Conservation (phyloP, 2,888 invertebrate genomes). For the Eristalis arbustorum region DNA sequence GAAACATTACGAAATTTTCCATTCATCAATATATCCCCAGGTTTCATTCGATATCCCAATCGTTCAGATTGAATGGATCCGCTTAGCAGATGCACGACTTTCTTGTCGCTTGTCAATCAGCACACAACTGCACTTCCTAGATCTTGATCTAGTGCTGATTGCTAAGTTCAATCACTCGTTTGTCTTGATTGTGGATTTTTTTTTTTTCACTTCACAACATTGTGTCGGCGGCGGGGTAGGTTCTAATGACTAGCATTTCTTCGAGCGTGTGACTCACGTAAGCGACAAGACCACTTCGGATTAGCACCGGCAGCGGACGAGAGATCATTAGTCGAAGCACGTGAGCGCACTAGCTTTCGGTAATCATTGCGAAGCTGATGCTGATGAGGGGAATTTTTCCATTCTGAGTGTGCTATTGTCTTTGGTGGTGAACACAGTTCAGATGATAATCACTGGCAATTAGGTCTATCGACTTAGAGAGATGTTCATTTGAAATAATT, state of each 20-base stretch:
- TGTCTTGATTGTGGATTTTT: neutral
- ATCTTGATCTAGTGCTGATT: neutral
- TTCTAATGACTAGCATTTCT: neutral
- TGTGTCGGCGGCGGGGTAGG: neutral
- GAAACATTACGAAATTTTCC: neutral
- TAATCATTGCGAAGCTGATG: neutral
- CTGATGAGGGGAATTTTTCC: neutral
- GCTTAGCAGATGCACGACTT: neutral
- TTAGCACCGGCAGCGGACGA: neutral
- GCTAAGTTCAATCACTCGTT: neutral
- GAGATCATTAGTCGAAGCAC: neutral
- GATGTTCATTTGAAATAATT: neutral
- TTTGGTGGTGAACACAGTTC: neutral
- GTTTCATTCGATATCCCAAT: neutral
- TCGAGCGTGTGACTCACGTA: neutral
- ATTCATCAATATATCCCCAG: neutral
- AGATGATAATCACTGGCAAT: neutral
- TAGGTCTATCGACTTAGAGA: neutral
- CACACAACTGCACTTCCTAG: neutral
- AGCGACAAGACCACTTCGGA: neutral
- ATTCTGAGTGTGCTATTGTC: neutral
- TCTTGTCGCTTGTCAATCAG: neutral
- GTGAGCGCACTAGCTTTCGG: neutral
- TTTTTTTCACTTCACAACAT: neutral
- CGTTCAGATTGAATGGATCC: neutral